Evolutionary conservation across 1,140 invertebrate genomes (phyloP).

Genomic region (Eurosta solidaginis): DNA sequence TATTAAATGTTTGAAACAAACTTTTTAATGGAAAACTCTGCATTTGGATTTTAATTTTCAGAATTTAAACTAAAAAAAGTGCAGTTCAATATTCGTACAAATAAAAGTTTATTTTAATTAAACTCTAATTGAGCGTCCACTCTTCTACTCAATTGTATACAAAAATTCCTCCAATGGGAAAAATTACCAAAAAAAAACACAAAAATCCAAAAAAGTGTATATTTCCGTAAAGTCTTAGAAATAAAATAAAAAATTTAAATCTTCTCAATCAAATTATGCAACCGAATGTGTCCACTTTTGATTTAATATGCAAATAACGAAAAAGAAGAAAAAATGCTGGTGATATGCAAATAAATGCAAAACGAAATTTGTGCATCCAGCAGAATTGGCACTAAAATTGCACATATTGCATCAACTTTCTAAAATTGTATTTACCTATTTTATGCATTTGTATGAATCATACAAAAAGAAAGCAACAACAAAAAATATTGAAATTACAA

Average conservation of each 20-base stretch:
- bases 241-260: neutral
- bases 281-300: neutral
- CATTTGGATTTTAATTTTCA: too few species aligned
- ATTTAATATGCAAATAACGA: neutral
- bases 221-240: neutral
- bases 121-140: too few species aligned
- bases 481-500: neutral
- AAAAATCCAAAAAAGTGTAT: neutral
- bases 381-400: neutral
- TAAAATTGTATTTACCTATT: neutral
- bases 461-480: neutral
- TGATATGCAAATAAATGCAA: neutral
- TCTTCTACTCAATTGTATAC: neutral
- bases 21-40: too few species aligned
- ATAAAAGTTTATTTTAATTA: too few species aligned
- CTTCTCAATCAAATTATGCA: neutral
- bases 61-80: too few species aligned
- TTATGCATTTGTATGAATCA: neutral
- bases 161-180: too few species aligned
- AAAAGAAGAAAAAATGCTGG: neutral
- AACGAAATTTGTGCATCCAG: neutral
- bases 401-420: too few species aligned
- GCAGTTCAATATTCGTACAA: too few species aligned
- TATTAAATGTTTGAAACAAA: too few species aligned
- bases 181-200: neutral